Evolutionary conservation across 2,797 vertebrate genomes (phyloP).

Genomic region (Danio jaintianensis): DNA sequence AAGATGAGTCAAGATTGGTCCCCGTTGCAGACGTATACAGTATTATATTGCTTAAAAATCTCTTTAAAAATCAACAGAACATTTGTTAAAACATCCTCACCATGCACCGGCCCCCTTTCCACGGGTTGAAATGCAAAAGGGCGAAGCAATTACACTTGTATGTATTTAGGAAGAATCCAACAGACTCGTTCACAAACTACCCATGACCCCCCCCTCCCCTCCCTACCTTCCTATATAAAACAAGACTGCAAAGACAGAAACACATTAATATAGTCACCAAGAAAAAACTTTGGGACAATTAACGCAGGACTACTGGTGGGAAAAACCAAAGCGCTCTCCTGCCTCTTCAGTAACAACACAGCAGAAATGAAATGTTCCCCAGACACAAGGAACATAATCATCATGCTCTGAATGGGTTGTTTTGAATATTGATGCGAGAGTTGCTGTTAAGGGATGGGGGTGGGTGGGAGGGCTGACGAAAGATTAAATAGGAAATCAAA

Average conservation of each 20-base stretch:
- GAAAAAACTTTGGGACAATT: conserved; percentile 20
- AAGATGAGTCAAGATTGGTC: conserved; percentile 65
- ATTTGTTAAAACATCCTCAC: conserved; percentile 4
- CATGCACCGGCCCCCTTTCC: not conserved
- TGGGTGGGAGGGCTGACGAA: conserved; percentile 19
- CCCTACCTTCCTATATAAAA: conserved; percentile 5
- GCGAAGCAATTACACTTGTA: conserved; percentile 9
- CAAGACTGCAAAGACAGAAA: conserved; percentile 37
- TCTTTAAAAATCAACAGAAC: conserved; percentile 29
- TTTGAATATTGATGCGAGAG: conserved; percentile 42
- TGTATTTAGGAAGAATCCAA: conserved; percentile 28
- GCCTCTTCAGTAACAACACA: conserved; percentile 34
- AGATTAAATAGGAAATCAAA: conserved; percentile 29
- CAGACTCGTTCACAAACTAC: not conserved
- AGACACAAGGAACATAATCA: conserved; percentile 33
- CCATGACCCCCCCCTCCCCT: not conserved
- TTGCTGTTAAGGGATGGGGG: conserved; percentile 3
- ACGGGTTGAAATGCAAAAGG: conserved; percentile 1
- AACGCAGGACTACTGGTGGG: conserved; percentile 11
- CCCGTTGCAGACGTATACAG: conserved; percentile 56
- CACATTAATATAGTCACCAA: conserved; percentile 4
- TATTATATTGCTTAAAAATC: conserved; percentile 65
- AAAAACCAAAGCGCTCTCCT: not conserved
- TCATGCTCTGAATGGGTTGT: conserved; percentile 39
- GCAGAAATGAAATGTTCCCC: conserved; percentile 29